These are phyloP conservation scores for Hemicrepidius hirtus DNA, from an alignment of 2,888 invertebrate genomes.

Conservation along the genomic window DNA sequence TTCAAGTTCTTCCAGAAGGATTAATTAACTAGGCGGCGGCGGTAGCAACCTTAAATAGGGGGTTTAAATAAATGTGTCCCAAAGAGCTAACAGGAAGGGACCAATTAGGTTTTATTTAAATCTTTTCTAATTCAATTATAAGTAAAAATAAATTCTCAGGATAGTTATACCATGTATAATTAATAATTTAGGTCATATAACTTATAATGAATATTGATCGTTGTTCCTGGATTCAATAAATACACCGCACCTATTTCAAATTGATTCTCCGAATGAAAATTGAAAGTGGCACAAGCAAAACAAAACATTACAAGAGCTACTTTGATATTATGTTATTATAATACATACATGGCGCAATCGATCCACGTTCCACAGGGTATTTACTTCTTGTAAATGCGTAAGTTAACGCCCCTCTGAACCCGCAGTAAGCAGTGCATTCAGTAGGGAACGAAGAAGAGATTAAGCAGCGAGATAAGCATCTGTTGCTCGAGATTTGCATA, in stretches of 20 bases:
- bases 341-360: background rate
- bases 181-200: no score
- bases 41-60: slow-evolving; percentile 64
- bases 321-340: slow-evolving; percentile 22
- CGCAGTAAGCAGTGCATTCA: slow-evolving; percentile 23
- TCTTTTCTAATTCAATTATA: slow-evolving; percentile 58
- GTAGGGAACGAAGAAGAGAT: slow-evolving; percentile 42
- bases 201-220: no score
- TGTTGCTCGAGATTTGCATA: slow-evolving; percentile 52
- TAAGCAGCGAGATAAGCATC: slow-evolving; percentile 48
- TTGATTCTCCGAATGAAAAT: no score
- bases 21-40: slow-evolving; percentile 69
- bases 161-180: background rate
- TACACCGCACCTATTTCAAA: no score
- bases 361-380: slow-evolving; percentile 9
- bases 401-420: slow-evolving; percentile 17
- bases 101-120: slow-evolving; percentile 69
- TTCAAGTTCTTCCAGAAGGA: slow-evolving; percentile 67
- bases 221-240: no score
- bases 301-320: slow-evolving; percentile 20
- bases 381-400: slow-evolving; percentile 35
- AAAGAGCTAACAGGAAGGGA: slow-evolving; percentile 67
- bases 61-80: slow-evolving; percentile 67
- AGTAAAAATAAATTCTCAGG: slow-evolving; percentile 10
- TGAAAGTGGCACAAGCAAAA: background rate